Percentiles rank a stretch among this genome's conserved stretches.
Conservation (phyloP, 2,888 invertebrate genomes). For the Caenorhabditis afra region DNA sequence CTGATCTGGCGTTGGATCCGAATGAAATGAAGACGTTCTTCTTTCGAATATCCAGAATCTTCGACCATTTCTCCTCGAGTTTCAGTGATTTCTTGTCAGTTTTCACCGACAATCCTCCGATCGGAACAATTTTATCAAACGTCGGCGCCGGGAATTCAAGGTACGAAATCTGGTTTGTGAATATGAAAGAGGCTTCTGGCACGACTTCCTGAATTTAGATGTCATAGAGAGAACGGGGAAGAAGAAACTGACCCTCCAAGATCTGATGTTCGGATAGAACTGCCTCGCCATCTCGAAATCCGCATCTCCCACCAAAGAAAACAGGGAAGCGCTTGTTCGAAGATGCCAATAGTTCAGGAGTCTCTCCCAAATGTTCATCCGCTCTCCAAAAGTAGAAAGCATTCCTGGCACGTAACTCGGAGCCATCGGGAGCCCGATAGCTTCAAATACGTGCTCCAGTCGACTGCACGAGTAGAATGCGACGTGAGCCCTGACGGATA, state of each 20-base stretch:
- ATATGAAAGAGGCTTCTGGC: slow-evolving; percentile 12
- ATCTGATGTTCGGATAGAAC: not conserved
- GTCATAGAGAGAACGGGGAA: too few species aligned
- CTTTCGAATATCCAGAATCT: not conserved
- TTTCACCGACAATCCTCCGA: slow-evolving; percentile 4
- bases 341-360: not conserved
- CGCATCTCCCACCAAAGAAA: not conserved
- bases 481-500: slow-evolving; percentile 8
- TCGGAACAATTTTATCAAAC: slow-evolving; percentile 27
- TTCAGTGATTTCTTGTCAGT: not conserved
- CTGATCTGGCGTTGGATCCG: slow-evolving; percentile 15
- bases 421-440: slow-evolving; percentile 2
- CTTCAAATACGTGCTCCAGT: slow-evolving; percentile 11
- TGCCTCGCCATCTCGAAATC: slow-evolving; percentile 5
- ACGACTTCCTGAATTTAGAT: slow-evolving; percentile 15
- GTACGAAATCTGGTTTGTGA: slow-evolving; percentile 5
- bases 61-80: slow-evolving; percentile 13
- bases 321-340: not conserved
- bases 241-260: slow-evolving; percentile 3
- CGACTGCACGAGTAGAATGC: not conserved
- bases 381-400: not conserved
- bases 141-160: slow-evolving; percentile 16
- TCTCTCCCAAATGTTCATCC: slow-evolving; percentile 16
- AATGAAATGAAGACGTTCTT: slow-evolving; percentile 25
- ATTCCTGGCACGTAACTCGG: slow-evolving; percentile 14